phyloP scores from a whole-genome alignment of 2,888 invertebrate genomes.

The Polyommatus icarus region DNA sequence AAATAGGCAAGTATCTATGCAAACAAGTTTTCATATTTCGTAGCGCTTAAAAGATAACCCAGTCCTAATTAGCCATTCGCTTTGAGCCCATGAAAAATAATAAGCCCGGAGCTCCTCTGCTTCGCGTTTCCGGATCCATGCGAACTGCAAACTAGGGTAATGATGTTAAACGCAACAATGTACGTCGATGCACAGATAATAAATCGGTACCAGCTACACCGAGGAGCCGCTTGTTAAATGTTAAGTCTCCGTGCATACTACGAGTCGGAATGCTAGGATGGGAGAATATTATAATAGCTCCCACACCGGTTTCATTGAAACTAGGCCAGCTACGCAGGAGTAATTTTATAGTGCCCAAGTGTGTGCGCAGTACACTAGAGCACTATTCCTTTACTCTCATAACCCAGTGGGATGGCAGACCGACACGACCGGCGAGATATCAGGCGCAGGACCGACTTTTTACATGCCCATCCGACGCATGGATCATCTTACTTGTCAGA shows the following conservation, averaged over 20 bases:
- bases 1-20: neutral
- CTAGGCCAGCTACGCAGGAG: too few relatives aligned
- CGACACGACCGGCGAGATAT: too few relatives aligned
- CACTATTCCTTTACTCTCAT: too few relatives aligned
- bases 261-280: neutral
- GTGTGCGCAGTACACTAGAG: too few relatives aligned
- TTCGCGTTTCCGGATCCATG: slow-evolving; percentile 19
- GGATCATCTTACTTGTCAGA: too few relatives aligned
- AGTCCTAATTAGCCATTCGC: slow-evolving; percentile 1
- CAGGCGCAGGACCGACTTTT: too few relatives aligned
- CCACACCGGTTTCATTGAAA: too few relatives aligned
- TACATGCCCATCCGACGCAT: too few relatives aligned
- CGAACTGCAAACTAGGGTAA: slow-evolving; percentile 46
- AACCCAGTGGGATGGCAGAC: too few relatives aligned
- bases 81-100: slow-evolving; percentile 9
- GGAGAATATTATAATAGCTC: too few relatives aligned
- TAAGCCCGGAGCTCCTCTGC: neutral
- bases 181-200: slow-evolving; percentile 47
- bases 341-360: too few relatives aligned
- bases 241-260: neutral
- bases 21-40: neutral
- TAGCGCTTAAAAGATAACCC: neutral
- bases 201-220: slow-evolving; percentile 53
- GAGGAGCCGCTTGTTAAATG: slow-evolving; percentile 34
- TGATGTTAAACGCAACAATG: slow-evolving; percentile 53